A percentile compares a stretch with the other conserved stretches of the same genome.
Evolutionary conservation across 2,113 vertebrate genomes (phyloP).

Genomic region (Martes martes): DNA sequence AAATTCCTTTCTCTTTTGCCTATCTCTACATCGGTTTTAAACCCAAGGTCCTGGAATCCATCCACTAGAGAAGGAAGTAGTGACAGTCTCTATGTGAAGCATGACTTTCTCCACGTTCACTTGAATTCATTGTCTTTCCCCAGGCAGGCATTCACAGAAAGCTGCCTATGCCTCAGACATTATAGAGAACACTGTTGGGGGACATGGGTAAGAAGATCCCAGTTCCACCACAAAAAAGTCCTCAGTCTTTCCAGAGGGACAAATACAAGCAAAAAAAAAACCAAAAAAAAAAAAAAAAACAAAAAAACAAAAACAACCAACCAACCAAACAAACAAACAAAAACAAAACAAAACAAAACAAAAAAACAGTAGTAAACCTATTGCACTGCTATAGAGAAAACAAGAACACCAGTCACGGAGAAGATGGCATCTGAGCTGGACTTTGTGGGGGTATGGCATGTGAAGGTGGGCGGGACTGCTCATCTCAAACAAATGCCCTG

Average conservation of each 20-base stretch:
- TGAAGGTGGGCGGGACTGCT: fast-evolving
- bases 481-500: not conserved
- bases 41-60: not conserved
- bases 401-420: fast-evolving
- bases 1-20: not conserved
- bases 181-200: fast-evolving
- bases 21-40: not conserved
- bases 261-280: not conserved
- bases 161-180: not conserved
- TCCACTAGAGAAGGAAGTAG: not conserved
- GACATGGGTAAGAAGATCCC: too few relatives aligned
- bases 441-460: not conserved
- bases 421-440: not conserved
- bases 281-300: not conserved
- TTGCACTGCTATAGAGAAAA: fast-evolving
- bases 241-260: not conserved
- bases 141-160: not conserved
- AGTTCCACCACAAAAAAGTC: not conserved
- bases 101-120: not conserved
- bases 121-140: not conserved
- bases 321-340: not conserved
- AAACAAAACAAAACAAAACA: not conserved
- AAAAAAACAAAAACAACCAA: not conserved
- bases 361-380: not conserved
- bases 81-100: not conserved